Conservation (phyloP, 2,113 vertebrate genomes). For the Pseudorasbora parva region DNA sequence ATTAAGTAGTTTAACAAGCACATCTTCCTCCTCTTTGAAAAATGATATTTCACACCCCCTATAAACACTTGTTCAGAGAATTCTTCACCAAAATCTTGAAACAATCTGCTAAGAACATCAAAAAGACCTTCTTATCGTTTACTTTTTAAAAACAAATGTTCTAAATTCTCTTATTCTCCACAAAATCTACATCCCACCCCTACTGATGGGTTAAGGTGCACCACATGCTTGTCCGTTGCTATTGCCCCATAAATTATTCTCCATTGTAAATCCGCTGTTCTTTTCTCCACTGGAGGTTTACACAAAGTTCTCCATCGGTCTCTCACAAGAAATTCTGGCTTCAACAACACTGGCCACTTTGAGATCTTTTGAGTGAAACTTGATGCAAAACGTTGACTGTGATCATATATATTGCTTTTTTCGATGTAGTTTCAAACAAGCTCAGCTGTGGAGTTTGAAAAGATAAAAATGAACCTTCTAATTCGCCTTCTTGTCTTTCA, state of each 20-base stretch:
- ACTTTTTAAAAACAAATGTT: not conserved
- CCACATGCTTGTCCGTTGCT: slow-evolving; percentile 9
- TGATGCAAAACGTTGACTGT: too few relatives aligned
- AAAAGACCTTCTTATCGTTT: not conserved
- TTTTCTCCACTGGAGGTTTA: not conserved
- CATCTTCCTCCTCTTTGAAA: not conserved
- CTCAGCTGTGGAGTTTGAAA: too few relatives aligned
- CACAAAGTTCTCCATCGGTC: not conserved
- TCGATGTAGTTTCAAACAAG: not conserved
- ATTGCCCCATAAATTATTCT: not conserved
- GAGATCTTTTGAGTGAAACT: too few relatives aligned
- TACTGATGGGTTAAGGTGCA: too few relatives aligned
- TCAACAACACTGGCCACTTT: not conserved
- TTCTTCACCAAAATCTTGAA: too few relatives aligned
- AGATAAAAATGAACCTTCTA: too few relatives aligned
- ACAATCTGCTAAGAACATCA: too few relatives aligned
- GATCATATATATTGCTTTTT: too few relatives aligned
- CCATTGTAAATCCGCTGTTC: slow-evolving; percentile 11
- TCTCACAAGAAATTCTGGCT: not conserved
- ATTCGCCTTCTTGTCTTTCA: too few relatives aligned
- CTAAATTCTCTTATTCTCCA: too few relatives aligned
- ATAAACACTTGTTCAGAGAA: not conserved
- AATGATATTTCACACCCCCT: not conserved
- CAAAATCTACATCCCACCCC: not conserved
- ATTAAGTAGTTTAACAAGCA: not conserved